Conservation (phyloP, 2,888 invertebrate species). For the Sthenelais limicola region DNA sequence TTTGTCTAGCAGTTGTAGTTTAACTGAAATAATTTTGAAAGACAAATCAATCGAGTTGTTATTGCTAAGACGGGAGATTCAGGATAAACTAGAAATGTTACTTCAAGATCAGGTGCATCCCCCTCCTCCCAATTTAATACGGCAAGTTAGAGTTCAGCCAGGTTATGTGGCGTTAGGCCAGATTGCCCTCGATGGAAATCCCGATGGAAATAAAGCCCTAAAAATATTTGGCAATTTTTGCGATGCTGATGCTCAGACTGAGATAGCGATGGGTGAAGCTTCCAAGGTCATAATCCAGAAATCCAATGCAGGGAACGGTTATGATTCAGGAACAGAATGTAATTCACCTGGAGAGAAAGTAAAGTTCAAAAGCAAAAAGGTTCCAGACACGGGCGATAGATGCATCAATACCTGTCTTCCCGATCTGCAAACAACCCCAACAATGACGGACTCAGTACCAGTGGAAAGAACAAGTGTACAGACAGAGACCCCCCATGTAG, state of each 20-base stretch:
- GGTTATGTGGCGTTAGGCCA: constrained; percentile 64
- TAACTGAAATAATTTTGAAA: constrained; percentile 68
- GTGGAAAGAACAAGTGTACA: constrained; percentile 20
- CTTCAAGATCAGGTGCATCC: constrained; percentile 57
- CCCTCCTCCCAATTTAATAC: constrained; percentile 56
- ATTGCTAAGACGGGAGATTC: constrained; percentile 67
- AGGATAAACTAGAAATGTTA: constrained; percentile 64
- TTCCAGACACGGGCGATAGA: neutral
- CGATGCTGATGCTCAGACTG: constrained; percentile 16
- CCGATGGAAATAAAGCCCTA: neutral
- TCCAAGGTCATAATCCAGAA: neutral
- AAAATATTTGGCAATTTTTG: neutral
- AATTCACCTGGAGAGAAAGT: constrained; percentile 13
- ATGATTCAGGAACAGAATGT: neutral
- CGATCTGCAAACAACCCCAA: neutral
- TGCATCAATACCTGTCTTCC: neutral
- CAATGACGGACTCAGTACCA: constrained; percentile 31
- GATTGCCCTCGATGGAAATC: constrained; percentile 42
- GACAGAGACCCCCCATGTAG: neutral
- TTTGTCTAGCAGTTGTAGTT: constrained; percentile 63
- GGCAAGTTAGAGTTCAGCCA: constrained; percentile 63
- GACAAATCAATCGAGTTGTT: constrained; percentile 70
- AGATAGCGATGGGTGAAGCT: neutral
- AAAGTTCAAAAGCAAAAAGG: neutral
- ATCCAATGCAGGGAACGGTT: neutral